Evolutionary conservation across 2,888 invertebrate species (phyloP).

Genomic region (Plebejus anna): DNA sequence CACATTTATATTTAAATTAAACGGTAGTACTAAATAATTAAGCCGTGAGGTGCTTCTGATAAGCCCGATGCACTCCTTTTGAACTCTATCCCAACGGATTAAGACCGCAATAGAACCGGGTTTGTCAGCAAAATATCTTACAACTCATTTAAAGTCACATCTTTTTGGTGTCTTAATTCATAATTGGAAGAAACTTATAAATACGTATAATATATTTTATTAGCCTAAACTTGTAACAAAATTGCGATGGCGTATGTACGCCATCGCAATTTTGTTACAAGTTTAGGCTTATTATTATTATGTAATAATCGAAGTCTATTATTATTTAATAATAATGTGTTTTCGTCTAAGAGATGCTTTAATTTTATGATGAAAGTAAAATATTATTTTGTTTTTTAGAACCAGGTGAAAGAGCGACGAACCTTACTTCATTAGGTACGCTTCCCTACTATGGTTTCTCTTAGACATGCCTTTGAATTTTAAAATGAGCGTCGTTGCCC

Average conservation of each 20-base stretch:
- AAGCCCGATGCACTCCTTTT: too few species aligned
- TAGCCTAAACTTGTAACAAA: background rate
- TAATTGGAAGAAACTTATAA: background rate
- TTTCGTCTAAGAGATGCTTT: background rate
- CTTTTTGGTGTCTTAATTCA: background rate
- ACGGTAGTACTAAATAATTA: too few species aligned
- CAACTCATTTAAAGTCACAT: background rate
- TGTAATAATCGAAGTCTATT: background rate
- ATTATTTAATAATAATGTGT: background rate
- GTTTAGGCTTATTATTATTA: background rate
- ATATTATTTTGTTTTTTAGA: constrained; percentile 24
- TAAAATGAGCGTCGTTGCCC: constrained; percentile 33
- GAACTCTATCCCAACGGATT: background rate
- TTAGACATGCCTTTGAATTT: constrained; percentile 38
- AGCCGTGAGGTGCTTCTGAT: constrained; percentile 35
- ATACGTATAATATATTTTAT: background rate
- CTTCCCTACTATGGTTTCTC: constrained; percentile 34
- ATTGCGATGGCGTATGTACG: background rate
- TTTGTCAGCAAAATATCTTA: background rate
- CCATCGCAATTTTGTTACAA: background rate
- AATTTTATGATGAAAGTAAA: background rate
- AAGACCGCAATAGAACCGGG: background rate
- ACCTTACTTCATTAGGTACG: constrained; percentile 34
- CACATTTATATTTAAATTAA: too few species aligned
- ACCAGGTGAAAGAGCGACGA: constrained; percentile 33